phyloP scores from a whole-genome alignment of 2,888 invertebrate genomes.

The Rugalucina vietnamica region DNA sequence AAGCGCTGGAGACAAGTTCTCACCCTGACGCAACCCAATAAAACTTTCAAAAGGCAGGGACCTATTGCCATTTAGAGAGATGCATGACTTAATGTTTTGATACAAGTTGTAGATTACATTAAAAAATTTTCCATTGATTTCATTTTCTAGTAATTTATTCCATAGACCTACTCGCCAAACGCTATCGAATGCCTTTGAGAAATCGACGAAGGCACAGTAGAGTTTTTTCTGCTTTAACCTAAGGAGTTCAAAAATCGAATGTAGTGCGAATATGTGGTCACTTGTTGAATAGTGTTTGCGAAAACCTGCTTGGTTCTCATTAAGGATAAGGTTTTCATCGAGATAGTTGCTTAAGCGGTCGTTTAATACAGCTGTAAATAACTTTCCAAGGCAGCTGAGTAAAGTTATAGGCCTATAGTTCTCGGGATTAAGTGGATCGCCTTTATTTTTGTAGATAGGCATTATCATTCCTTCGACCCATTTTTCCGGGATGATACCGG shows the following conservation, averaged over 20 bases:
- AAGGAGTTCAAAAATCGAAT: conserved; percentile 11
- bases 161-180: conserved; percentile 14
- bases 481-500: background rate
- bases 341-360: background rate
- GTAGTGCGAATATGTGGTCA: conserved; percentile 19
- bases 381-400: background rate
- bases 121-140: conserved; percentile 13
- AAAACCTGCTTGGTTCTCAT: conserved; percentile 15
- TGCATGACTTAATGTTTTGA: conserved; percentile 8
- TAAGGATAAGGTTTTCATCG: background rate
- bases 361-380: conserved; percentile 18
- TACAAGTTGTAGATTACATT: conserved; percentile 16
- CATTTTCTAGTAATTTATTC: conserved; percentile 4
- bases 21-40: conserved; percentile 3
- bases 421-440: background rate
- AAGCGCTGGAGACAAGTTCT: conserved; percentile 14
- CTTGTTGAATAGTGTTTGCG: background rate
- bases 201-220: conserved; percentile 13
- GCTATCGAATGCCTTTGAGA: background rate
- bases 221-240: background rate
- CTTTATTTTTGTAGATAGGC: conserved; percentile 23
- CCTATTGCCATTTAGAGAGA: background rate
- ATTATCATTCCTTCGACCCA: conserved; percentile 10
- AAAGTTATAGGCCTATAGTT: conserved; percentile 28
- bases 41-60: background rate